A percentile compares a stretch with the other conserved stretches of the same genome.
These are phyloP conservation scores for Rhegmatorhina hoffmannsi DNA, from an alignment of 2,113 vertebrate genomes.

Conservation along the genomic window DNA sequence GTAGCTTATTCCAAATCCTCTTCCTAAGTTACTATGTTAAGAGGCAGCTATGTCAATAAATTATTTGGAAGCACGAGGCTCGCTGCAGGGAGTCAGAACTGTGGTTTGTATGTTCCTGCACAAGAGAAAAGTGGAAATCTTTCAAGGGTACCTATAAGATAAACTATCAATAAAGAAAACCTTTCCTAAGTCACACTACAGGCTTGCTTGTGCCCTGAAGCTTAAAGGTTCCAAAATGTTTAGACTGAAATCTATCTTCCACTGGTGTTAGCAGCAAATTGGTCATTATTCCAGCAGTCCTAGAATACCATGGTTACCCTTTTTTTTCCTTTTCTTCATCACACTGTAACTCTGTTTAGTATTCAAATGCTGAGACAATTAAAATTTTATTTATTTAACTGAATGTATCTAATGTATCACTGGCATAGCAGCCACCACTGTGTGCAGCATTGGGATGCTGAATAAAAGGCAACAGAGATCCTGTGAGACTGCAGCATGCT, in stretches of 20 bases:
- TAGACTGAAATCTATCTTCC: neutral
- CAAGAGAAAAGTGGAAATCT: neutral
- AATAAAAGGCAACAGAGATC: conserved; percentile 36
- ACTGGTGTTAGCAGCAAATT: neutral
- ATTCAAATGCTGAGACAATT: neutral
- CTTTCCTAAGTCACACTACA: neutral
- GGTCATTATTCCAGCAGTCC: neutral
- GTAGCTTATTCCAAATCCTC: neutral
- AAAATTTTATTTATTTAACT: neutral
- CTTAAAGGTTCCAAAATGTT: neutral
- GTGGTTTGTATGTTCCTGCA: neutral
- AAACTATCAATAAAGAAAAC: neutral
- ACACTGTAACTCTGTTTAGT: neutral
- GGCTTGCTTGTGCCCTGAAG: neutral
- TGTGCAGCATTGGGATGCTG: neutral
- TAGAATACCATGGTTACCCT: neutral
- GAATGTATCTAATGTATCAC: neutral
- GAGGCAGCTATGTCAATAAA: neutral
- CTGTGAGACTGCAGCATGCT: conserved; percentile 7
- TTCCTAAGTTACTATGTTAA: neutral
- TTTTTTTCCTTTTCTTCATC: neutral
- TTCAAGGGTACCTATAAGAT: neutral
- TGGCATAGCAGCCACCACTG: neutral
- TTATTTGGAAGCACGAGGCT: neutral
- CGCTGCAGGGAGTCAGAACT: neutral